Conservation (phyloP, 1,140 invertebrate species). For the Drusus annulatus region DNA sequence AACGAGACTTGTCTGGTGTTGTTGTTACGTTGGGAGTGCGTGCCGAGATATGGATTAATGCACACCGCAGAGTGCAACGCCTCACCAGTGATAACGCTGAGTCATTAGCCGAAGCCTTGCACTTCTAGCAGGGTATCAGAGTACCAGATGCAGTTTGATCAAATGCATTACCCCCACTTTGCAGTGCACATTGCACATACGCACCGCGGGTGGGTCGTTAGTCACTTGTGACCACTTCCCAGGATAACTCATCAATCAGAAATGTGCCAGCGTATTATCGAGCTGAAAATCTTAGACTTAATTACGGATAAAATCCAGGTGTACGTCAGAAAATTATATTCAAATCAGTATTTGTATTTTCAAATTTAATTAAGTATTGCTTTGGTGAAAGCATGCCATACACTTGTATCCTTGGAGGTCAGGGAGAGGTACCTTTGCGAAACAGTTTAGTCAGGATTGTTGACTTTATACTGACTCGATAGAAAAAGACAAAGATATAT, state of each 20-base stretch:
- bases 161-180: slow-evolving; percentile 5
- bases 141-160: slow-evolving; percentile 2
- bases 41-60: slow-evolving; percentile 28
- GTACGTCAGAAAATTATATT: too few relatives aligned
- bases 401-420: too few relatives aligned
- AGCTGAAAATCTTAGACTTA: too few relatives aligned
- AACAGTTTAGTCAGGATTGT: too few relatives aligned
- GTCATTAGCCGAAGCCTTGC: slow-evolving; percentile 3
- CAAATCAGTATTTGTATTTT: too few relatives aligned
- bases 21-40: not conserved
- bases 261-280: not conserved
- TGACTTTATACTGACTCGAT: too few relatives aligned
- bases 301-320: too few relatives aligned
- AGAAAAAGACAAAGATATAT: too few relatives aligned
- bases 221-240: not conserved
- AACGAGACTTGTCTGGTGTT: too few relatives aligned
- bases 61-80: not conserved
- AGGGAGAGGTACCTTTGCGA: too few relatives aligned
- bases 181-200: not conserved
- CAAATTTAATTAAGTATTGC: too few relatives aligned
- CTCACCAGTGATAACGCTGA: slow-evolving; percentile 7
- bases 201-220: not conserved
- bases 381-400: too few relatives aligned
- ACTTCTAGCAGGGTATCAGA: not conserved
- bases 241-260: not conserved